Evolutionary conservation across 2,888 invertebrate species (phyloP).

Genomic region (Protophormia terraenovae): DNA sequence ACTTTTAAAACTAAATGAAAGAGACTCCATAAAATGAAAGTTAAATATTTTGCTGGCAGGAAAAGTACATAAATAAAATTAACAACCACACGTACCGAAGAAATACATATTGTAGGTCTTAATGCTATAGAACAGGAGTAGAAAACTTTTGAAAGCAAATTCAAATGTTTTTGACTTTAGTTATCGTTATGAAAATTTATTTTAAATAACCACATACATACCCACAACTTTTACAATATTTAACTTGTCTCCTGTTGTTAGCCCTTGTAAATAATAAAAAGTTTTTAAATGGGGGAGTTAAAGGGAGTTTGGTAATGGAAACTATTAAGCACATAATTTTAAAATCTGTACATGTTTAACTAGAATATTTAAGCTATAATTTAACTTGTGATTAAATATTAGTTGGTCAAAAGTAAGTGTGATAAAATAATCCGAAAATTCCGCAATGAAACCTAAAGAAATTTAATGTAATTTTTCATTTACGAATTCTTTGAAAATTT

Average conservation of each 20-base stretch:
- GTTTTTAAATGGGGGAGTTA: too few species aligned
- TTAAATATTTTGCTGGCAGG: constrained; percentile 38
- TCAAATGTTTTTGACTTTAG: constrained; percentile 14
- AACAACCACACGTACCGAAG: not conserved
- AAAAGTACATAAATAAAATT: constrained; percentile 38
- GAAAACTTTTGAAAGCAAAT: constrained; percentile 36
- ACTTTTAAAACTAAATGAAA: constrained; percentile 44
- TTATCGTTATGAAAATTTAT: constrained; percentile 38
- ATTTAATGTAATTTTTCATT: too few species aligned
- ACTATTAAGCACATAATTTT: not conserved
- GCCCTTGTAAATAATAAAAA: not conserved
- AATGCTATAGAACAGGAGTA: not conserved
- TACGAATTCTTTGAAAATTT: too few species aligned
- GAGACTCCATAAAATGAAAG: not conserved
- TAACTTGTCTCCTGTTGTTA: not conserved
- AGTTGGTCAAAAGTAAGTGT: not conserved
- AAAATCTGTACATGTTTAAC: not conserved
- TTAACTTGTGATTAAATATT: not conserved
- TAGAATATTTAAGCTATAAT: not conserved
- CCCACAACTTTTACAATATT: constrained; percentile 21
- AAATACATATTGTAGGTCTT: not conserved
- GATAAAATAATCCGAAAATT: not conserved
- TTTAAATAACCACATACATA: not conserved
- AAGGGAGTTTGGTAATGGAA: not conserved
- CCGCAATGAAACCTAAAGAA: too few species aligned